A percentile compares a stretch with the other conserved stretches of the same genome.
phyloP scores from a whole-genome alignment of 2,797 vertebrate genomes.

The Sebastes oblongus region DNA sequence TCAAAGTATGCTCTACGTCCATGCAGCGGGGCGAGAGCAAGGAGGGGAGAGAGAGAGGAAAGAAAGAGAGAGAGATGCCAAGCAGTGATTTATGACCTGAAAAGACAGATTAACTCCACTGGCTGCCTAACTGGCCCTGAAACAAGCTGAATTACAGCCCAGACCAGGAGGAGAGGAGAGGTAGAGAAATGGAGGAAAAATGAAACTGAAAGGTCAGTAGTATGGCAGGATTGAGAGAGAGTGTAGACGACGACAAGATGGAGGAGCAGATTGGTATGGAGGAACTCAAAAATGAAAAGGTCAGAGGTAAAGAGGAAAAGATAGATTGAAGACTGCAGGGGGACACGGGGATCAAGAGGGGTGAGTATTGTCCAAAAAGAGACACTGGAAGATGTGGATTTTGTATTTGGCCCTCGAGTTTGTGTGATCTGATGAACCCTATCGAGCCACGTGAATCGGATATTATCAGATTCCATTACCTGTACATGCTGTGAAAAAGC shows the following conservation, averaged over 20 bases:
- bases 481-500: constrained; percentile 38
- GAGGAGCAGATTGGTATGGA: constrained; percentile 65
- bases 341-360: constrained; percentile 42
- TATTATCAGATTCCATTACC: constrained; percentile 36
- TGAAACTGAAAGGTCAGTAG: constrained; percentile 76
- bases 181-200: constrained; percentile 69
- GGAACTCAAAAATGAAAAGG: constrained; percentile 76
- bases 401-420: constrained; percentile 30
- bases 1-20: constrained; percentile 48
- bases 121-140: constrained; percentile 87
- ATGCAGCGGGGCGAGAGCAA: constrained; percentile 36
- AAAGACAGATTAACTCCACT: constrained; percentile 86
- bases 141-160: constrained; percentile 84
- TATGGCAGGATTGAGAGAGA: constrained; percentile 66
- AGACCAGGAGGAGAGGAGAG: constrained; percentile 69
- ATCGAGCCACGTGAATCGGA: constrained; percentile 19
- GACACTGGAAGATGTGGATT: constrained; percentile 18
- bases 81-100: constrained; percentile 83
- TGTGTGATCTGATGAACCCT: constrained; percentile 56
- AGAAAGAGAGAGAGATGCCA: constrained; percentile 68
- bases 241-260: constrained; percentile 68
- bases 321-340: constrained; percentile 65
- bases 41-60: constrained; percentile 5
- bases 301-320: constrained; percentile 74
- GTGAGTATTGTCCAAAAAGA: constrained; percentile 18